Evolutionary conservation across 2,113 vertebrate genomes (phyloP), one percentile per base, ranked within the genome.

Genomic region (Glareola pratincola): DNA sequence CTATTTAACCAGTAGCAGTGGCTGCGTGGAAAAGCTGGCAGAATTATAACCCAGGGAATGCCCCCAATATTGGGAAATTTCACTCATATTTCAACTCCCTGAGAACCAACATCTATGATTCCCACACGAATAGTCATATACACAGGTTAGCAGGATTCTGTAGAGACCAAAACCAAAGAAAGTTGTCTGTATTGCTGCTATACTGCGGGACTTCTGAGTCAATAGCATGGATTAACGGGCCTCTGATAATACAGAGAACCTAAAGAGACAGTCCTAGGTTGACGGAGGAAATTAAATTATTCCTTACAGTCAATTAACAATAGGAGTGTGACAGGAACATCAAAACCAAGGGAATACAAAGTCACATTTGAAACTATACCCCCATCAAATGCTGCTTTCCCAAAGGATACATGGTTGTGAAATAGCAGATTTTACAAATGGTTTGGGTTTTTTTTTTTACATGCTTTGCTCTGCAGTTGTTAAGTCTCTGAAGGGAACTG

Each of bases 201-300:
- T 37, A n/a, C 48, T 60, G 41, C 37, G 62, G 45, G 82, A 56
- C 41, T 84, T 85, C 26, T 45, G 77, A 94, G 80, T 89, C 80
- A 93, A 83, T 29, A 83, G 36, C 24, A 37, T 43, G 23, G 66
- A 91, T 85, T 78, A 88, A 89, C 10, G 0, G 76, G 43, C 53
- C 30, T 81, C 47, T 89, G 68, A 68, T 87, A 87, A 78, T 51
- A 81, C 26, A 71, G 60, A 71, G 32, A 66, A 67, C 54, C 67
- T 79, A 79, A 93, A 82, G 48, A 79, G 57, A 62, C 27, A 90
- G n/a, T 19, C 22, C 12, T 57, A 47, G 72, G 69, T 24, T 77
- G 82, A 83, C n/a, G 18, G 43, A 94, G 18, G 51, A 88, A 90
- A 81, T 83, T 71, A 90, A 95, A 82, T 82, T 88, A 87, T 43